phyloP scores from a whole-genome alignment of 2,797 vertebrate genomes.

The Chrysolophus pictus region DNA sequence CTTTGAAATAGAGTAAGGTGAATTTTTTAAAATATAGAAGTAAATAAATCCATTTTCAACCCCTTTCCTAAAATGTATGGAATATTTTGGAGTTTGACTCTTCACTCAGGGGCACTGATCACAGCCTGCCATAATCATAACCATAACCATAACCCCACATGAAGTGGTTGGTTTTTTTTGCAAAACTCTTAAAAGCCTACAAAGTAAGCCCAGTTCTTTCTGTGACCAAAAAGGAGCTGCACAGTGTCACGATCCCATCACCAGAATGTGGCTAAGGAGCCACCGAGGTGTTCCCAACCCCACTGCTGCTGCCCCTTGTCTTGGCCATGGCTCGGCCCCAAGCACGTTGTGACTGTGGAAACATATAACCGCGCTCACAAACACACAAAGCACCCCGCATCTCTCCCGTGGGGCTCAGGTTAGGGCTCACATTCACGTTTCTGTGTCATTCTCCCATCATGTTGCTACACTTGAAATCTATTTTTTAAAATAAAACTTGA shows the following conservation, averaged over 20 bases:
- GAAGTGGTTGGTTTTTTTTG: background rate
- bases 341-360: background rate
- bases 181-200: constrained; percentile 5
- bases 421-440: background rate
- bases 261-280: background rate
- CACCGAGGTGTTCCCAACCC: background rate
- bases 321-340: background rate
- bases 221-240: background rate
- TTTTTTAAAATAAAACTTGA: background rate
- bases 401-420: rapidly evolving
- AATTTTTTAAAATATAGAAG: background rate
- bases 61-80: background rate
- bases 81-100: background rate
- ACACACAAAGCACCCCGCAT: background rate
- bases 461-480: background rate
- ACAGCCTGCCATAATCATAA: rapidly evolving
- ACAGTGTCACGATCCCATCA: rapidly evolving
- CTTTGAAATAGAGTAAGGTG: background rate
- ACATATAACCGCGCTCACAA: background rate
- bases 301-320: background rate
- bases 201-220: rapidly evolving
- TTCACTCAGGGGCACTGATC: background rate
- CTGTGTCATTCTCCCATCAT: background rate
- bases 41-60: background rate
- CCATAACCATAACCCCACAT: too few relatives aligned